Percentiles rank a stretch among this genome's conserved stretches.
Evolutionary conservation across 2,113 vertebrate genomes (phyloP).

Genomic region (Eubucco bourcierii): DNA sequence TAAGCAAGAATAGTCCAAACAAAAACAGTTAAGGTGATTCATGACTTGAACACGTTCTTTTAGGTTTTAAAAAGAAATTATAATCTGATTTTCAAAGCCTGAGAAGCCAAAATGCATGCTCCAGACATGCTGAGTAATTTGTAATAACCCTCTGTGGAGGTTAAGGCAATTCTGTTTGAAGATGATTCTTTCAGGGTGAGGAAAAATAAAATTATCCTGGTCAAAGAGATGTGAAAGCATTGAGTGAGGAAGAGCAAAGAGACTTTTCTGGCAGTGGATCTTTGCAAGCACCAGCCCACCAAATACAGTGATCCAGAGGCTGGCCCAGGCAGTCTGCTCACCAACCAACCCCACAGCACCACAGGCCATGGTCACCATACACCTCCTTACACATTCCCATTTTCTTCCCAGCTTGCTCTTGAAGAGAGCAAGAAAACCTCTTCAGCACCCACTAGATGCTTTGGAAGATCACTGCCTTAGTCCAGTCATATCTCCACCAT

Average conservation of each 20-base stretch:
- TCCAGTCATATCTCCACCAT: rapidly evolving
- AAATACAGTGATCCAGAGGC: background rate
- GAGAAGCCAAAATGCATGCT: background rate
- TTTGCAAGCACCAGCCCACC: background rate
- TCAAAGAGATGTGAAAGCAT: background rate
- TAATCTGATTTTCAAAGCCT: conserved; percentile 38
- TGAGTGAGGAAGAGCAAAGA: background rate
- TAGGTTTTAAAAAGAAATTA: conserved; percentile 1
- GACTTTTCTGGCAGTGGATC: background rate
- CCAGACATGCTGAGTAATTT: background rate
- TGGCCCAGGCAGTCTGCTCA: background rate
- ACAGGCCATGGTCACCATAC: rapidly evolving
- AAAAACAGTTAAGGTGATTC: conserved; percentile 27
- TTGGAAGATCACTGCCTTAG: background rate
- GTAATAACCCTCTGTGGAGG: background rate
- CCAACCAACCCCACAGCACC: background rate
- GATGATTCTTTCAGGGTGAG: background rate
- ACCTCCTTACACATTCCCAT: background rate
- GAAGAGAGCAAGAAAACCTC: background rate
- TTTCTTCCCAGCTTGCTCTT: background rate
- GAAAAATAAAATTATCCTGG: background rate
- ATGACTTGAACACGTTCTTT: background rate
- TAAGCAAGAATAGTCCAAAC: background rate
- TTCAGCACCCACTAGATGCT: background rate
- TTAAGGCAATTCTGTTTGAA: background rate